A percentile compares a stretch with the other conserved stretches of the same genome.
Evolutionary conservation across 2,113 vertebrate genomes (phyloP).

Genomic region (Oryzias curvinotus): DNA sequence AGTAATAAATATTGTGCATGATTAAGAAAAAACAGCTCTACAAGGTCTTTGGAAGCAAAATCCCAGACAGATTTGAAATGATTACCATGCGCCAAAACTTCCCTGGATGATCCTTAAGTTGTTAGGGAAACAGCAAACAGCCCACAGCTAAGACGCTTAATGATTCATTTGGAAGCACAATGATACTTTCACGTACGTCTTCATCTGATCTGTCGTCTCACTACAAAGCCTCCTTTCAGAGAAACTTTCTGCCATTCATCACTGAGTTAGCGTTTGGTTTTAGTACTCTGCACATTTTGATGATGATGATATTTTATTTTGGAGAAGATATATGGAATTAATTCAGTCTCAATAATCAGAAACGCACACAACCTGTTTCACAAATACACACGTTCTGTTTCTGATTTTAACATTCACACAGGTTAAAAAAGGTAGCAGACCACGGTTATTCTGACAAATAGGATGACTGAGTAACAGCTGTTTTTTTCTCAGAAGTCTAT

Average conservation of each 20-base stretch:
- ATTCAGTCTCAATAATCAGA: too few relatives aligned
- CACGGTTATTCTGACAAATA: too few relatives aligned
- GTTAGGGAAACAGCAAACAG: conserved; percentile 42
- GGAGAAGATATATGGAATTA: too few relatives aligned
- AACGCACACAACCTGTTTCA: too few relatives aligned
- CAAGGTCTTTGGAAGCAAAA: conserved; percentile 4
- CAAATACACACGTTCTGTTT: too few relatives aligned
- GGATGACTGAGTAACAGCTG: too few relatives aligned
- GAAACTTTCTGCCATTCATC: not conserved
- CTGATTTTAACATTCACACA: too few relatives aligned
- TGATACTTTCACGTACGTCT: conserved; percentile 14
- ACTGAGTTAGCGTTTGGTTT: too few relatives aligned
- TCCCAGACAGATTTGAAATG: conserved; percentile 24
- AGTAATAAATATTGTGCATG: conserved; percentile 2
- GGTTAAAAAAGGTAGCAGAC: too few relatives aligned
- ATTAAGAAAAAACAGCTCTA: not conserved
- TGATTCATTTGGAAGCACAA: conserved; percentile 15
- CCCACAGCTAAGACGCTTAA: conserved; percentile 26
- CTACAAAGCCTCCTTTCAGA: conserved; percentile 52
- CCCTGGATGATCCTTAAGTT: conserved; percentile 18
- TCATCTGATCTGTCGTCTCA: conserved; percentile 29
- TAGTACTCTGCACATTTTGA: conserved; percentile 1
- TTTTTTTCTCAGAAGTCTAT: too few relatives aligned
- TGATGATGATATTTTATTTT: too few relatives aligned
- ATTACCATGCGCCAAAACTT: conserved; percentile 33